A percentile compares a stretch with the other conserved stretches of the same genome.
These are phyloP conservation scores for Theretra japonica DNA, from an alignment of 2,888 invertebrate genomes.

Conservation along the genomic window DNA sequence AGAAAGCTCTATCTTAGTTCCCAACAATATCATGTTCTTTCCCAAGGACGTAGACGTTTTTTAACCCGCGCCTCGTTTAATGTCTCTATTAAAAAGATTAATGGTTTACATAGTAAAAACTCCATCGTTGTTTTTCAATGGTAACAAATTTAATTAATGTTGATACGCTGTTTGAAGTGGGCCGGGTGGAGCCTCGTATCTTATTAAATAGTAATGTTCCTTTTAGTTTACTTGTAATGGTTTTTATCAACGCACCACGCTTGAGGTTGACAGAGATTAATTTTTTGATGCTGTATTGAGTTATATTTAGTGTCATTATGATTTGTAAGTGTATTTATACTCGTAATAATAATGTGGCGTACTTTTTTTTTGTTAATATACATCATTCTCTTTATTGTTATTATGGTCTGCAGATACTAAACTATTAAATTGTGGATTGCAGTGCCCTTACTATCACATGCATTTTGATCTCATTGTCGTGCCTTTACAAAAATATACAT, in stretches of 20 bases:
- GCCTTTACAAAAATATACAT: too few species aligned
- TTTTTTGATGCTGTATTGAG: not conserved
- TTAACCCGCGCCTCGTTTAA: constrained; percentile 72
- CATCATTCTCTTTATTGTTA: too few species aligned
- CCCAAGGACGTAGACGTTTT: constrained; percentile 26
- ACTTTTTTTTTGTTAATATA: too few species aligned
- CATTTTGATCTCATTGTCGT: too few species aligned
- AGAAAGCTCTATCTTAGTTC: not conserved
- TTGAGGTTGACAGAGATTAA: constrained; percentile 11
- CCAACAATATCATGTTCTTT: constrained; percentile 3
- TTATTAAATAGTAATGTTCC: constrained; percentile 11
- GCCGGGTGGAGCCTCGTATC: not conserved
- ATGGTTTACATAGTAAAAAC: constrained; percentile 75
- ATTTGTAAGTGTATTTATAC: not conserved
- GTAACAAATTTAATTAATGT: constrained; percentile 81
- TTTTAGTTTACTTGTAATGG: constrained; percentile 16
- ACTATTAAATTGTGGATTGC: too few species aligned
- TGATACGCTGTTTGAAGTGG: constrained; percentile 57
- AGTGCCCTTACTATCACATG: too few species aligned
- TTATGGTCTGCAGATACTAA: too few species aligned
- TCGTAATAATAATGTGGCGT: too few species aligned
- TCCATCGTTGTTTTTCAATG: constrained; percentile 65
- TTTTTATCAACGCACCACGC: constrained; percentile 5
- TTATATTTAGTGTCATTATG: not conserved
- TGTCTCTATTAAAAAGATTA: constrained; percentile 84